Evolutionary conservation across 2,888 invertebrate genomes (phyloP), one percentile per base, ranked within the genome.

Genomic region (Acleris cristana): DNA sequence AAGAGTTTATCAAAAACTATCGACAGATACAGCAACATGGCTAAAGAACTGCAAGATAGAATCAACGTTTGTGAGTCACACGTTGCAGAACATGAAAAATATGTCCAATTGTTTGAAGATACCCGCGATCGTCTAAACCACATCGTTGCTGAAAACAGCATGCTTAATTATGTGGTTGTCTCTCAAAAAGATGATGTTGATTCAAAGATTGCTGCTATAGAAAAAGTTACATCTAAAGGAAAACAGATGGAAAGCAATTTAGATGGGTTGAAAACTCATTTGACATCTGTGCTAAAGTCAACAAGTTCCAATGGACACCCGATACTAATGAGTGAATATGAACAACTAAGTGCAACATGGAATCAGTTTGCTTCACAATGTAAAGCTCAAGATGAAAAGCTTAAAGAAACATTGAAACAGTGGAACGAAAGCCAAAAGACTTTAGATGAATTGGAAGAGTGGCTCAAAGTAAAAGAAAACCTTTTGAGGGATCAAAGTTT

Each of bases 401-500:
- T 98, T 16, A 95, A 96, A 74, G 95, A 96, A 70, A 94, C 97
- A 8, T 95, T 97, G 71, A 95, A 95, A 56, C 95, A 97, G 79
- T 97, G 97, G 95, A 95, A 95, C 53, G 95, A 96, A 79, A 97
- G 97, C 74, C 96, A 97, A 77, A 95, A 94, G 57, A 94, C 95
- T 21, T 94, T 98, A 44, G 96, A 97, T 72, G 94, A 94, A 66
- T 90, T 98, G 2, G 96, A 96, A 78, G 94, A 94, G 57, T 99
- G 98, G 98, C 93, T 98, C 59, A 97, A 97, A 81, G 94, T 95
- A 60, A 96, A 96, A 80, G 98, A 99, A 87, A 94, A 94, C 58
- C 95, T 96, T 81, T 95, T 98, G 0, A 97, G 98, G 85, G 98
- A 98, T 82, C 98, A 98, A 86, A 97, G 97, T 73, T 93, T 98